Conservation (phyloP, 2,797 vertebrate species). For the Ficedula albicollis region DNA sequence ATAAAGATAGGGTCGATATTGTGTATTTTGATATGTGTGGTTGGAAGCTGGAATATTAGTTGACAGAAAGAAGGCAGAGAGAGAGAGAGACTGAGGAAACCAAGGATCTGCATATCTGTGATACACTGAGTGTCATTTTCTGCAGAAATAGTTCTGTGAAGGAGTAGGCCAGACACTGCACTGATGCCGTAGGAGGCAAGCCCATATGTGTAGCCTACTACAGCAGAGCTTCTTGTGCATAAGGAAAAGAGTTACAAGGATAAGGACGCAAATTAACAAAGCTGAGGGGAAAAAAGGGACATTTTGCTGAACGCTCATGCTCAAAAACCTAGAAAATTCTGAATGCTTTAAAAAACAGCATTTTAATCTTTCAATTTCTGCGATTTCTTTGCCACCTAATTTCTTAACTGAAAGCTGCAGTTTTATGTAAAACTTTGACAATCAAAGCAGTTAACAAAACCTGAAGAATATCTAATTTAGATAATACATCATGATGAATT, state of each 20-base stretch:
- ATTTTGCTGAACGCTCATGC: neutral
- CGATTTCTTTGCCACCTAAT: neutral
- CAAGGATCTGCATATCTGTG: neutral
- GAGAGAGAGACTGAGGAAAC: neutral
- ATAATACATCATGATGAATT: neutral
- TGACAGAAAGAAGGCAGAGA: neutral
- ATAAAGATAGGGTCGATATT: neutral
- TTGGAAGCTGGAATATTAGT: neutral
- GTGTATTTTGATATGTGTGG: neutral
- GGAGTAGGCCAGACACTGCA: neutral
- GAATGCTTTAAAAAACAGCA: neutral
- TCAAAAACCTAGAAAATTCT: neutral
- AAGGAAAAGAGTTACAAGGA: neutral
- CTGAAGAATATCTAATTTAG: neutral
- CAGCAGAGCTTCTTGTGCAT: neutral
- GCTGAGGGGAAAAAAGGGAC: accelerated
- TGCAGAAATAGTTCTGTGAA: neutral
- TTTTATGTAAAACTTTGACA: neutral
- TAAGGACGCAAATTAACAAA: neutral
- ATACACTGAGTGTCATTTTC: neutral
- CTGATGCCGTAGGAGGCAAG: neutral
- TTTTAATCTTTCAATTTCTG: neutral
- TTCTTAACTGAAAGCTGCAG: neutral
- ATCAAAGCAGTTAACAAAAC: neutral
- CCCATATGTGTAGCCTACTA: neutral